Evolutionary conservation across 2,113 vertebrate species (phyloP).

Genomic region (Neoarius graeffei): DNA sequence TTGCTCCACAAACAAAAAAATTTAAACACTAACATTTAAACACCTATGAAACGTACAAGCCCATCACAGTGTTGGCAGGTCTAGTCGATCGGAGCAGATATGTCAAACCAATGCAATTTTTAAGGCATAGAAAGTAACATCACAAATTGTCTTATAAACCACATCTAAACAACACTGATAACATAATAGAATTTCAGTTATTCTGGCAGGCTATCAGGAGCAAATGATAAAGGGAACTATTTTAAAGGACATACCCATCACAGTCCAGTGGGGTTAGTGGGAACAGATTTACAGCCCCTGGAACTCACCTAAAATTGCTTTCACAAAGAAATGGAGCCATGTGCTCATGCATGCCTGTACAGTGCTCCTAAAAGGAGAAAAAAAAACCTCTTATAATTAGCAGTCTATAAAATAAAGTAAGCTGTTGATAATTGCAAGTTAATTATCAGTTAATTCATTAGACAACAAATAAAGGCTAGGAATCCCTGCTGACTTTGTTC

Average conservation of each 20-base stretch:
- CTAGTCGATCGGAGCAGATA: constrained; percentile 62
- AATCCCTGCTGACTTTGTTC: constrained; percentile 51
- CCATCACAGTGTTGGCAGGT: constrained; percentile 69
- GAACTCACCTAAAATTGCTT: constrained; percentile 39
- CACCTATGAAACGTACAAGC: constrained; percentile 64
- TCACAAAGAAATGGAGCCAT: constrained; percentile 49
- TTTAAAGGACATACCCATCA: constrained; percentile 42
- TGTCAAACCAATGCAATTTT: constrained; percentile 59
- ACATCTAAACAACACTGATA: constrained; percentile 55
- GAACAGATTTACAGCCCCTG: constrained; percentile 44
- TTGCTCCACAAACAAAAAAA: constrained; percentile 49
- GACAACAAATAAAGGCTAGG: constrained; percentile 21
- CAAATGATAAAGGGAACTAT: constrained; percentile 45
- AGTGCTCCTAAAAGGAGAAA: constrained; percentile 34
- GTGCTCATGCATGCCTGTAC: constrained; percentile 58
- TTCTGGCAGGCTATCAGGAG: constrained; percentile 55
- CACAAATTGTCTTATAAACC: constrained; percentile 50
- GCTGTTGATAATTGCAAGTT: constrained; percentile 18
- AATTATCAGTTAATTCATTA: constrained; percentile 3
- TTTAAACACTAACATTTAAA: constrained; percentile 55
- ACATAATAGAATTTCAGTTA: constrained; percentile 57
- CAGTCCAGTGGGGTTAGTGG: constrained; percentile 19
- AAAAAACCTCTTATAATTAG: constrained; percentile 29
- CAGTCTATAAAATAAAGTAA: constrained; percentile 23
- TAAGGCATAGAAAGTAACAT: constrained; percentile 70